Evolutionary conservation across 35 echinoderm and acorn worm species (phyloP).

Genomic region (Heliocidaris erythrogramma): DNA sequence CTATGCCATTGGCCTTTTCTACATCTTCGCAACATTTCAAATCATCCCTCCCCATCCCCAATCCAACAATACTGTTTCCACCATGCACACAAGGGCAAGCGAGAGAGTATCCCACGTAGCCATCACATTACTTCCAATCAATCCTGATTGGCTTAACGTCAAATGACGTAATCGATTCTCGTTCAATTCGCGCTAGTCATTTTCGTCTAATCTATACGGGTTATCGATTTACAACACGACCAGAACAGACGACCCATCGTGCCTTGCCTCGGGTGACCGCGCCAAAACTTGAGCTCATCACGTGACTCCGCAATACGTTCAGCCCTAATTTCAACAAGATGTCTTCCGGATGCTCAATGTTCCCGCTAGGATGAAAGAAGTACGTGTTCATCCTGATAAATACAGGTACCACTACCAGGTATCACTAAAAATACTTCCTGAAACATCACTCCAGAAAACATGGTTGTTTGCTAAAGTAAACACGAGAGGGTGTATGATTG

Average conservation of each 20-base stretch:
- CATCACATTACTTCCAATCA: constrained; percentile 7
- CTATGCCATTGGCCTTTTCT: too few species aligned
- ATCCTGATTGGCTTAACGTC: constrained; percentile 41
- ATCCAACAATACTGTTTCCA: not conserved
- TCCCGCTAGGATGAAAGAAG: not conserved
- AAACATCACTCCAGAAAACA: not conserved
- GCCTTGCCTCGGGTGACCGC: not conserved
- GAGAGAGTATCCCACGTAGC: not conserved
- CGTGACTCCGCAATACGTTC: not conserved
- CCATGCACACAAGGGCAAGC: not conserved
- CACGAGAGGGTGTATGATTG: not conserved
- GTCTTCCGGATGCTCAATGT: not conserved
- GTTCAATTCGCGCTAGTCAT: constrained; percentile 11
- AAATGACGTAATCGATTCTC: constrained; percentile 41
- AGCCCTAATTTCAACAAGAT: not conserved
- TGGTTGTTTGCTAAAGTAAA: not conserved
- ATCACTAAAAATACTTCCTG: not conserved
- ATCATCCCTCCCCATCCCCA: not conserved
- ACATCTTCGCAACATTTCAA: not conserved
- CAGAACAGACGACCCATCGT: not conserved
- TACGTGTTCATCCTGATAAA: not conserved
- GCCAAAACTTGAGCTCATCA: not conserved
- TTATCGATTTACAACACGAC: constrained; percentile 15
- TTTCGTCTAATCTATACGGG: not conserved
- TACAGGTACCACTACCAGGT: not conserved